These are phyloP conservation scores for Hermaeophaga mercurialis DNA, from an alignment of 2,888 invertebrate genomes.

Conservation along the genomic window DNA sequence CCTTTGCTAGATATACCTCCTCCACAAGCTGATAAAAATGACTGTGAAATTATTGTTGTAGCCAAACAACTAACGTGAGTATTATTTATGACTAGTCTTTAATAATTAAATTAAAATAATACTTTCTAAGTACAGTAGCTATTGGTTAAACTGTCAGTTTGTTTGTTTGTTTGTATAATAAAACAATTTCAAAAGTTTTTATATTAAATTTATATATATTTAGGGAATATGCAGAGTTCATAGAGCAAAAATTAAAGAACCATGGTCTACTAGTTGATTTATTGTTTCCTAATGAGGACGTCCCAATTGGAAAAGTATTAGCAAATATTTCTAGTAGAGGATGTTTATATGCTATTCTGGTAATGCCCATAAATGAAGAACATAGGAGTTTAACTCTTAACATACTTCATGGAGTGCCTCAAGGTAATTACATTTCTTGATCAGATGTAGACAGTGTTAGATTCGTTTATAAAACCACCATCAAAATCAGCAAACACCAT, in stretches of 20 bases:
- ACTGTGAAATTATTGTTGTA: slow-evolving; percentile 90
- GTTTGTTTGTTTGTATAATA: too few relatives aligned
- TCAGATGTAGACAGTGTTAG: too few relatives aligned
- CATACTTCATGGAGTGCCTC: slow-evolving; percentile 87
- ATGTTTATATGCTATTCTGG: slow-evolving; percentile 85
- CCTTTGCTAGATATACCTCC: slow-evolving; percentile 30
- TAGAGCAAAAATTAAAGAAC: slow-evolving; percentile 80
- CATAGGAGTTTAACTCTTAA: slow-evolving; percentile 87
- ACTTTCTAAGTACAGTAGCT: too few relatives aligned
- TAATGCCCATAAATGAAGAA: slow-evolving; percentile 85
- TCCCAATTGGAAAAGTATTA: slow-evolving; percentile 76
- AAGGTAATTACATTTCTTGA: slow-evolving; percentile 77
- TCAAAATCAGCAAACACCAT: too few relatives aligned
- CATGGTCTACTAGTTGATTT: slow-evolving; percentile 83
- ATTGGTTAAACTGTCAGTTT: too few relatives aligned
- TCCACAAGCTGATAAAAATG: slow-evolving; percentile 68
- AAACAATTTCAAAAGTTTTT: too few relatives aligned
- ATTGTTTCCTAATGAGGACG: slow-evolving; percentile 90
- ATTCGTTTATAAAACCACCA: too few relatives aligned
- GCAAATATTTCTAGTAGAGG: slow-evolving; percentile 89
- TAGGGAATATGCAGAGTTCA: slow-evolving; percentile 86
- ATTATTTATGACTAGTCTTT: too few relatives aligned
- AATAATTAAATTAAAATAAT: too few relatives aligned
- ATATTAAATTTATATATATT: too few relatives aligned
- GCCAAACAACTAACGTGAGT: slow-evolving; percentile 81